phyloP scores from a whole-genome alignment of 2,888 invertebrate genomes.

The Gari tellinella region DNA sequence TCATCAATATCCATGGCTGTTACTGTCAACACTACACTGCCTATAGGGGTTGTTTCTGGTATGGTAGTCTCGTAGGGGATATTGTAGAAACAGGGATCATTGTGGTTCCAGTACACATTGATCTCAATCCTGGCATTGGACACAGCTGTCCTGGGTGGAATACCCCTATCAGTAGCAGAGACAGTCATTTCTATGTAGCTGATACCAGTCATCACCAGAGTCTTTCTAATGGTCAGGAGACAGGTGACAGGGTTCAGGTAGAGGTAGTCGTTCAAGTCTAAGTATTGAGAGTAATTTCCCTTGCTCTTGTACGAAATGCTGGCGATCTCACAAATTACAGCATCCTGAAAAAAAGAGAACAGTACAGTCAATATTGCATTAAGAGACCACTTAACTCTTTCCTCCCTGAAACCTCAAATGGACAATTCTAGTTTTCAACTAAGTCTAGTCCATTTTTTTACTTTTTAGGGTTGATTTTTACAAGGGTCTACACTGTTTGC shows the following conservation, averaged over 20 bases:
- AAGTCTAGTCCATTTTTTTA: too few species aligned
- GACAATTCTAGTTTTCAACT: too few species aligned
- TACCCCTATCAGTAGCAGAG: slow-evolving; percentile 70
- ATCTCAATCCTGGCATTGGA: slow-evolving; percentile 63
- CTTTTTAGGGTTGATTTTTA: too few species aligned
- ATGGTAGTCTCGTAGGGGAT: slow-evolving; percentile 63
- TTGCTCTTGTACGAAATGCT: slow-evolving; percentile 23
- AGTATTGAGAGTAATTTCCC: slow-evolving; percentile 13
- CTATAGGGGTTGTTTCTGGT: slow-evolving; percentile 53
- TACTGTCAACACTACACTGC: slow-evolving; percentile 56
- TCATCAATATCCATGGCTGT: slow-evolving; percentile 67
- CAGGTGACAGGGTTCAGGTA: slow-evolving; percentile 73
- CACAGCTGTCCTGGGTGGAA: slow-evolving; percentile 41
- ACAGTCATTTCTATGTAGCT: slow-evolving; percentile 64
- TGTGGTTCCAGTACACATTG: slow-evolving; percentile 66
- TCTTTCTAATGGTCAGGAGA: slow-evolving; percentile 64
- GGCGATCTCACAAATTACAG: slow-evolving; percentile 24
- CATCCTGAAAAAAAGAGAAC: slow-evolving; percentile 41
- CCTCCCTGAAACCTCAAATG: too few species aligned
- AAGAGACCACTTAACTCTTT: too few species aligned
- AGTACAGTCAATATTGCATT: too few species aligned
- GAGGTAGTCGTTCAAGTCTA: slow-evolving; percentile 68
- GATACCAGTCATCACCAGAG: slow-evolving; percentile 60
- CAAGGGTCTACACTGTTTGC: too few species aligned
- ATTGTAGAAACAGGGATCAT: slow-evolving; percentile 68